A percentile compares a stretch with the other conserved stretches of the same genome.
phyloP scores from a whole-genome alignment of 2,113 vertebrate species.

The Plecotus auritus region DNA sequence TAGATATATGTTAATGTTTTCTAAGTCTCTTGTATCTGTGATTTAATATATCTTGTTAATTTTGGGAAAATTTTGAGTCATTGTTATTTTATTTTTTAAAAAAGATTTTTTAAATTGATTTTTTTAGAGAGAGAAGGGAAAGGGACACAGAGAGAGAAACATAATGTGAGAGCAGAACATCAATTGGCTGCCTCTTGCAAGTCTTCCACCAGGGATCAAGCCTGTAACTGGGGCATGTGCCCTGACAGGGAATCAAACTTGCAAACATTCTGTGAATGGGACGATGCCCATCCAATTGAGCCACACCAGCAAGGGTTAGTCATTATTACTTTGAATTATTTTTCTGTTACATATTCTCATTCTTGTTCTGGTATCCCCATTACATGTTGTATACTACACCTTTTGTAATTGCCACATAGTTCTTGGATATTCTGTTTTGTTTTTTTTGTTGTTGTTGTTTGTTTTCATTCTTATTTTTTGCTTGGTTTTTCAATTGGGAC shows the following conservation, averaged over 20 bases:
- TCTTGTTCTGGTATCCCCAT: background rate
- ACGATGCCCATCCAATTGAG: too few species aligned
- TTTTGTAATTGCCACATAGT: background rate
- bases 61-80: background rate
- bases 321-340: background rate
- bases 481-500: background rate
- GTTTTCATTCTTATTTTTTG: background rate
- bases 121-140: too few species aligned
- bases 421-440: background rate
- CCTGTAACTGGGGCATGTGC: too few species aligned
- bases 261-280: too few species aligned
- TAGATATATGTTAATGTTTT: background rate
- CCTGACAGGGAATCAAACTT: too few species aligned
- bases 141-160: too few species aligned
- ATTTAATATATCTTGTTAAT: background rate
- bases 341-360: background rate
- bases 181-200: too few species aligned
- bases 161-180: too few species aligned
- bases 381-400: background rate
- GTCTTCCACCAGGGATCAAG: too few species aligned
- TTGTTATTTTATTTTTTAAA: background rate
- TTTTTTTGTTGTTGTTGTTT: too few species aligned
- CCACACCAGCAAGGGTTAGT: too few species aligned
- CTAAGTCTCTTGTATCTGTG: background rate
- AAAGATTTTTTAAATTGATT: too few species aligned